Evolutionary conservation across 1,140 invertebrate species (phyloP), one percentile per base, ranked within the genome.

Genomic region (Trigoniulus corallinus): DNA sequence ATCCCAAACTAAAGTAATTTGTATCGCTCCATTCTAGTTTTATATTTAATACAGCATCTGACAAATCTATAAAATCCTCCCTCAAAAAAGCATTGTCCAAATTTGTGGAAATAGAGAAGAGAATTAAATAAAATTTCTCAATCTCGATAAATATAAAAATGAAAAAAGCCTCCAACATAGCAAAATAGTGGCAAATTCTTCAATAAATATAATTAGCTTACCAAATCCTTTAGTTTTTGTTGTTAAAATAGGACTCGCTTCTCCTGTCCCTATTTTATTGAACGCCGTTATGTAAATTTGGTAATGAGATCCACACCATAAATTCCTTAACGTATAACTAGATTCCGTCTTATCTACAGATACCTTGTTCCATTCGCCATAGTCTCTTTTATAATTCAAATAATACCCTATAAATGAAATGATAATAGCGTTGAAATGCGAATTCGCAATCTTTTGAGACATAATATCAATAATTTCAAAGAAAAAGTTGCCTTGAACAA

Each of bases 341-440:
- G 64, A 26, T 61, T 62, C 24, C 60, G 61, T 24, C 62, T 62
- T 49, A 65, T 68, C 25, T 72, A 54, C 56, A 64, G 65, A 25
- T 15, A 68, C 66, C 54, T 74, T 71, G 52, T 72, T 70, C 76
- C 77, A 79, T 21, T 73, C 70, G 3, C 70, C 71, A 55, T 70
- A 70, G 50, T 76, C 75, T 2, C 68, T 62, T 57, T 67, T 67
- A 53, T 61, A 63, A 40, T 60, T 59, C 15, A 71, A 51, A 21
- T 58, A 52, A 53, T 68, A 71, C 10, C 65, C 68, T 68, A 39
- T 21, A 44, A 44, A 44, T 34, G n/a, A n/a, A n/a, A n/a, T n/a
- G n/a, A n/a, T n/a, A n/a, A n/a, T n/a, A n/a, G n/a, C n/a, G n/a
- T n/a, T n/a, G n/a, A n/a, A n/a, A n/a, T n/a, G n/a, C n/a, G n/a